Conservation (phyloP, 2,797 vertebrate genomes). For the Syngnathus rostellatus region DNA sequence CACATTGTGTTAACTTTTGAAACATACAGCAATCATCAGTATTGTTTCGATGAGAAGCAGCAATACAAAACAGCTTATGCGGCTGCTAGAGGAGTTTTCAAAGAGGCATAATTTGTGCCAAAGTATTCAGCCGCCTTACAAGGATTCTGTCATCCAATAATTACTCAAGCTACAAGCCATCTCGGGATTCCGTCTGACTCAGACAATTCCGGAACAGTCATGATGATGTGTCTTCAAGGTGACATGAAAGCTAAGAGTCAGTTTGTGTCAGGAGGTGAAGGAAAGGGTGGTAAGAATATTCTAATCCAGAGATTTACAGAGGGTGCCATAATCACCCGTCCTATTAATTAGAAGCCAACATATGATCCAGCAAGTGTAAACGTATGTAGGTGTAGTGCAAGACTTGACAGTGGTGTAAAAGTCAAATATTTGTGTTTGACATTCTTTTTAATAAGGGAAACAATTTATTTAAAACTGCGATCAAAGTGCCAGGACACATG, state of each 20-base stretch:
- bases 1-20: neutral
- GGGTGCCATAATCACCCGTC: neutral
- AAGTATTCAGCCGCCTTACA: neutral
- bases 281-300: neutral
- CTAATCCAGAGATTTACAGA: neutral
- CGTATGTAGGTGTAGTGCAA: neutral
- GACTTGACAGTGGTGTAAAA: neutral
- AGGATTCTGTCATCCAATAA: neutral
- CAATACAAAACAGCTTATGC: neutral
- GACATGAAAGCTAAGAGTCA: neutral
- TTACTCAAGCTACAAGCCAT: neutral
- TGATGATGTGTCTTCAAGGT: neutral
- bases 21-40: neutral
- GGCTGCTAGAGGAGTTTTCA: neutral
- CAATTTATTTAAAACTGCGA: neutral
- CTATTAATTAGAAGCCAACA: neutral
- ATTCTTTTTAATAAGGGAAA: conserved; percentile 2
- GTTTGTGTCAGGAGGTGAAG: neutral
- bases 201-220: neutral
- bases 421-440: neutral
- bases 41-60: neutral
- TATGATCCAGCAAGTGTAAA: neutral
- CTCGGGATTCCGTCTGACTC: neutral
- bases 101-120: neutral
- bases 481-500: conserved; percentile 1